Conservation (phyloP, 2,888 invertebrate genomes). For the Pyrrhia umbra region DNA sequence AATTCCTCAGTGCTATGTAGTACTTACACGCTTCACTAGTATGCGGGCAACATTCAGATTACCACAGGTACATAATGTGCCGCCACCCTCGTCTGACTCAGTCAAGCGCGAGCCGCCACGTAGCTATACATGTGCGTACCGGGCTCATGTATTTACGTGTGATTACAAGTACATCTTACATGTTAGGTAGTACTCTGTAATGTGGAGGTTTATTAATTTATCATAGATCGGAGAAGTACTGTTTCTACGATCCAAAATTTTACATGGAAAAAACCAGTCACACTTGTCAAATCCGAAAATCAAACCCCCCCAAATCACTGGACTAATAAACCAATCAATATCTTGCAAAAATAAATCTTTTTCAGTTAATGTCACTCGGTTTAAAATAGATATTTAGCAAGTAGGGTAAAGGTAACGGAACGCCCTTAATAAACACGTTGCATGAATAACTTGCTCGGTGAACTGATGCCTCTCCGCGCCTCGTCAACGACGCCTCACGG, state of each 20-base stretch:
- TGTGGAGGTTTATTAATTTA: too few species aligned
- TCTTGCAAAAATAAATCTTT: not conserved
- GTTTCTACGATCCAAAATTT: too few species aligned
- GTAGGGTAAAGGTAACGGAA: not conserved
- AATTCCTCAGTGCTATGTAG: not conserved
- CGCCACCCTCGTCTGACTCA: slow-evolving; percentile 21
- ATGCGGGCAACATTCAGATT: slow-evolving; percentile 22
- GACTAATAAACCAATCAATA: too few species aligned
- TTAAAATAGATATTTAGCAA: not conserved
- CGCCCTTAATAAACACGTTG: slow-evolving; percentile 3
- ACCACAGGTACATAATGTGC: slow-evolving; percentile 6
- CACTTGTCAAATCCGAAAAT: too few species aligned
- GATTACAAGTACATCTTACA: too few species aligned
- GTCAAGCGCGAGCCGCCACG: slow-evolving; percentile 1
- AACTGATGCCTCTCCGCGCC: slow-evolving; percentile 4
- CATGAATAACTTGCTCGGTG: slow-evolving; percentile 30
- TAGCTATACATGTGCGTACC: not conserved
- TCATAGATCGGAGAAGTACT: too few species aligned
- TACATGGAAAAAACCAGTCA: too few species aligned
- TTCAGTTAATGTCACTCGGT: not conserved
- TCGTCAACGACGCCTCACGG: not conserved
- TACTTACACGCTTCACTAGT: not conserved
- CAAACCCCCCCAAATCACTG: too few species aligned
- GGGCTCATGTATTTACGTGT: too few species aligned
- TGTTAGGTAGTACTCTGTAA: too few species aligned